Percentiles rank a stretch among this genome's conserved stretches.
phyloP scores from a whole-genome alignment of 2,113 vertebrate genomes.

The Gymnogyps californianus region DNA sequence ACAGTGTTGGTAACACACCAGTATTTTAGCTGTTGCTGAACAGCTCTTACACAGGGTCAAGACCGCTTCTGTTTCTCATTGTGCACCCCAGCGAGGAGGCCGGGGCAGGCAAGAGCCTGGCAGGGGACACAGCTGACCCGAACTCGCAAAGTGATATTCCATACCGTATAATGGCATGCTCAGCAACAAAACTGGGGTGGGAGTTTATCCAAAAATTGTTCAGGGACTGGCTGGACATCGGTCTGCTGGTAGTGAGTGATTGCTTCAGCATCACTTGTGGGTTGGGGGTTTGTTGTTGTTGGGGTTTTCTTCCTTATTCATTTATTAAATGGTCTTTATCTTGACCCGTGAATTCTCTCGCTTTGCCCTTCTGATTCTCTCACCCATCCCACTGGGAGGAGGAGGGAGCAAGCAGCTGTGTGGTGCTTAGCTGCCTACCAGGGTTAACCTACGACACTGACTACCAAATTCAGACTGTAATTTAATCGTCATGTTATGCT shows the following conservation, averaged over 20 bases:
- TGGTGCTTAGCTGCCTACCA: background rate
- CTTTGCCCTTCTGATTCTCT: background rate
- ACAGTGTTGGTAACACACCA: background rate
- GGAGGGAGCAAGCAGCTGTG: background rate
- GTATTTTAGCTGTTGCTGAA: background rate
- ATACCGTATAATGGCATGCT: accelerated
- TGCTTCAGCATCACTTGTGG: background rate
- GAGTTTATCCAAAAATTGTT: background rate
- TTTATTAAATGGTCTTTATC: background rate
- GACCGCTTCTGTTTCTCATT: background rate
- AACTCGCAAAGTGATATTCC: background rate
- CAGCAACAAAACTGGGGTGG: background rate
- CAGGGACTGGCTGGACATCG: background rate
- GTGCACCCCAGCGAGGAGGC: background rate
- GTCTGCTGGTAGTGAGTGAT: background rate
- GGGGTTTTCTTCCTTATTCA: background rate
- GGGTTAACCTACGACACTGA: background rate
- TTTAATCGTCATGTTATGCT: background rate
- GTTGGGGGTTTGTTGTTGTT: background rate
- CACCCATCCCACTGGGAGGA: background rate
- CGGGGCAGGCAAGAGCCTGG: background rate
- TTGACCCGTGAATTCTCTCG: background rate
- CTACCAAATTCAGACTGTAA: background rate
- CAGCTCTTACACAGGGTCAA: background rate
- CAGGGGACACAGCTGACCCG: background rate